A percentile compares a stretch with the other conserved stretches of the same genome.
Evolutionary conservation across 2,797 vertebrate genomes (phyloP).

Genomic region (Gallinago nigripennis): DNA sequence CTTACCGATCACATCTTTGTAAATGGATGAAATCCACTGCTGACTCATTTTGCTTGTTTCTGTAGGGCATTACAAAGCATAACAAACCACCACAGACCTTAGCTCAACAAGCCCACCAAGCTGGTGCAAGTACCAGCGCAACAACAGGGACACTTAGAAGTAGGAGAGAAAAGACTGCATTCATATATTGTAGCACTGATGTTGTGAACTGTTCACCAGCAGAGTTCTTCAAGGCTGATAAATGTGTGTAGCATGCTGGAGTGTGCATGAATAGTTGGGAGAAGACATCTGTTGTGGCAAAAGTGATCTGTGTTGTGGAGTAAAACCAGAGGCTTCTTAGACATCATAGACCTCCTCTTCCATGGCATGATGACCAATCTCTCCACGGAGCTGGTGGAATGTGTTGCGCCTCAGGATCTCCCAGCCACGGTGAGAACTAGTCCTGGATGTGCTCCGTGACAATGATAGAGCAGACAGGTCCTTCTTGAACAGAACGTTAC

Average conservation of each 20-base stretch:
- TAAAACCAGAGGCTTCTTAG: conserved; percentile 10
- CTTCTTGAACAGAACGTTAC: background rate
- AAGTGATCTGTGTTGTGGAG: background rate
- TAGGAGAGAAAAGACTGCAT: background rate
- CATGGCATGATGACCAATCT: conserved; percentile 47
- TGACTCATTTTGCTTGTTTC: background rate
- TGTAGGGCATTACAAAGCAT: background rate
- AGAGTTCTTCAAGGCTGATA: background rate
- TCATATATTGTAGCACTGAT: background rate
- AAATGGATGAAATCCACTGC: background rate
- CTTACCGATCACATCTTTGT: background rate
- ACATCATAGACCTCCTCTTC: conserved; percentile 75
- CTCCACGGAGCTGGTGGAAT: conserved; percentile 58
- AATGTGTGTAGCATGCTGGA: background rate
- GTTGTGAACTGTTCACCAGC: background rate
- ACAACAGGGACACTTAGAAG: background rate
- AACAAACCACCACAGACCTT: background rate
- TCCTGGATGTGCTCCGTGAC: conserved; percentile 69
- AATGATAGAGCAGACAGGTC: conserved; percentile 34
- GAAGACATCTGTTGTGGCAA: background rate
- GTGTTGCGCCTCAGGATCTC: conserved; percentile 74
- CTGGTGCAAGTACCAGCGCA: background rate
- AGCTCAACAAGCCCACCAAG: background rate
- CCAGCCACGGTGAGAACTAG: conserved; percentile 74
- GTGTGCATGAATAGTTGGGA: background rate